Percentiles rank a stretch among this genome's conserved stretches.
These are phyloP conservation scores for Pelecanus crispus DNA, from an alignment of 2,113 vertebrate species.

Conservation along the genomic window DNA sequence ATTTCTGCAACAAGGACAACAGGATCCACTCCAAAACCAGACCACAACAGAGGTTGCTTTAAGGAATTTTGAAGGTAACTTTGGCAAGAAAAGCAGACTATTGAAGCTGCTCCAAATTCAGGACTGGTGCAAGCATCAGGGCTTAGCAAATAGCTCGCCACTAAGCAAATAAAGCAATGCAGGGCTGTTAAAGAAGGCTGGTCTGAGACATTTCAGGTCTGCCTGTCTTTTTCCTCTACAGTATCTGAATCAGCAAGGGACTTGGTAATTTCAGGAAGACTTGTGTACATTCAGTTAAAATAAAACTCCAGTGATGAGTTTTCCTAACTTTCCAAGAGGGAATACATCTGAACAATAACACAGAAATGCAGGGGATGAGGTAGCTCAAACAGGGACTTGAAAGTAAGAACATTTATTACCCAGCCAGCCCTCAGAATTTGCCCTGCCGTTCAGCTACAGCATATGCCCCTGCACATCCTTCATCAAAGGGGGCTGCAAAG, in stretches of 20 bases:
- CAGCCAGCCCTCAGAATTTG: neutral
- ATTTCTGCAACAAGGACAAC: neutral
- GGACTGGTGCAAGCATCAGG: neutral
- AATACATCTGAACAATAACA: neutral
- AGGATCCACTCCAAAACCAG: neutral
- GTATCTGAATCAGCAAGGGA: conserved; percentile 1
- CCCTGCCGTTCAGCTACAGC: neutral
- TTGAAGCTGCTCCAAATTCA: neutral
- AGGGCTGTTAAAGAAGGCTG: neutral
- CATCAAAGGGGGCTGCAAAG: neutral
- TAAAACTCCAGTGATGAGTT: neutral
- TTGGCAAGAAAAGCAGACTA: neutral
- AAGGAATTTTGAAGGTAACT: neutral
- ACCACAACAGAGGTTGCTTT: neutral
- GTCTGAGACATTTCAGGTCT: neutral
- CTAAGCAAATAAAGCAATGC: neutral
- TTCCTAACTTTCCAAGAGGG: neutral
- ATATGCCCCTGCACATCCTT: neutral
- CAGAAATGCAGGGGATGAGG: neutral
- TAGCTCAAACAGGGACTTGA: neutral
- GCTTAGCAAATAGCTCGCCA: neutral
- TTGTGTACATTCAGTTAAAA: neutral
- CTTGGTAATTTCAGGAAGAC: neutral
- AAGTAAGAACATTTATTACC: neutral
- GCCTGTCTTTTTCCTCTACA: neutral